These are phyloP conservation scores for Bagarius yarrelli DNA, from an alignment of 2,113 vertebrate genomes.

Conservation along the genomic window DNA sequence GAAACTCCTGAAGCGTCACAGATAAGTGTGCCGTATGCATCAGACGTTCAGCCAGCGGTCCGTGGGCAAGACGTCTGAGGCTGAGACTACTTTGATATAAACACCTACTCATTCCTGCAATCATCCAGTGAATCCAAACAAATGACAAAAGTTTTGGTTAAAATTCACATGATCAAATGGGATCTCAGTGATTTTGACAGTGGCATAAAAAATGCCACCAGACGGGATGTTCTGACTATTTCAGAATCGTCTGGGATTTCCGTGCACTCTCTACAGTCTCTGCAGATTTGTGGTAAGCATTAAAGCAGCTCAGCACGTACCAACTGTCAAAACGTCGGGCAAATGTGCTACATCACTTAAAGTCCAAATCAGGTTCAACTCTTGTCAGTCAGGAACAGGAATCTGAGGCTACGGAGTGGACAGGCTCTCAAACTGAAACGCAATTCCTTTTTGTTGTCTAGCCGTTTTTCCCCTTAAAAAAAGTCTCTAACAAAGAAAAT, in stretches of 20 bases:
- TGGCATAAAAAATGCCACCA: background rate
- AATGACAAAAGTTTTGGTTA: background rate
- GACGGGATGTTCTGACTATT: background rate
- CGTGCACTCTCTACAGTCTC: background rate
- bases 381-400: background rate
- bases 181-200: background rate
- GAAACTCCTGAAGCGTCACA: too few relatives aligned
- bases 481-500: background rate
- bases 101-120: background rate
- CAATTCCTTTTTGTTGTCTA: too few relatives aligned
- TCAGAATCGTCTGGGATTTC: conserved; percentile 1
- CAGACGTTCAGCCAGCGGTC: too few relatives aligned
- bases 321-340: background rate
- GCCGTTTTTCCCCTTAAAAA: too few relatives aligned
- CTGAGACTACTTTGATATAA: background rate
- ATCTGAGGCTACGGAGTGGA: background rate
- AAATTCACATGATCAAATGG: background rate
- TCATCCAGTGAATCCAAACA: background rate
- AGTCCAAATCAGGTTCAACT: background rate
- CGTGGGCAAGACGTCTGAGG: too few relatives aligned
- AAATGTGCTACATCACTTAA: background rate
- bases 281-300: background rate
- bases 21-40: too few relatives aligned
- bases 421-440: background rate
- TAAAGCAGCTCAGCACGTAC: background rate